Evolutionary conservation across 2,888 invertebrate species (phyloP).

Genomic region (Troides helena): DNA sequence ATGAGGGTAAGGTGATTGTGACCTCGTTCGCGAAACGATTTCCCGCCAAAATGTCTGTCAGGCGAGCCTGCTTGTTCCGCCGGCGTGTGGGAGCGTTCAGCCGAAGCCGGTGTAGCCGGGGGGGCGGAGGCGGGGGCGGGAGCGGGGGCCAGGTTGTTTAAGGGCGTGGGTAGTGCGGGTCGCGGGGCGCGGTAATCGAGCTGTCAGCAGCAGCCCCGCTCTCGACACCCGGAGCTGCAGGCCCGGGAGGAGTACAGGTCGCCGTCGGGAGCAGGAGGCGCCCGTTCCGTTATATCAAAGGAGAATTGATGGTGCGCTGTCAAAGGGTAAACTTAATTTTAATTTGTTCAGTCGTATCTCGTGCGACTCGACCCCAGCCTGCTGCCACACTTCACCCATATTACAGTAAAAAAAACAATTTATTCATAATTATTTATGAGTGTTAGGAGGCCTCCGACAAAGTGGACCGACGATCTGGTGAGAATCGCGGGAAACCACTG

Average conservation of each 20-base stretch:
- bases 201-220: slow-evolving; percentile 45
- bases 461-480: too few relatives aligned
- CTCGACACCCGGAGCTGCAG: slow-evolving; percentile 33
- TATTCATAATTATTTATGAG: too few relatives aligned
- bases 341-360: not conserved
- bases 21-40: slow-evolving; percentile 10
- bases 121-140: too few relatives aligned
- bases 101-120: too few relatives aligned
- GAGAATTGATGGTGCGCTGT: slow-evolving; percentile 18
- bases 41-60: slow-evolving; percentile 29
- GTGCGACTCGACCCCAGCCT: too few relatives aligned
- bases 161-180: slow-evolving; percentile 11
- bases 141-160: not conserved
- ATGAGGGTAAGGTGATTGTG: too few relatives aligned
- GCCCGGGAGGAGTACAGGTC: slow-evolving; percentile 37
- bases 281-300: slow-evolving; percentile 17
- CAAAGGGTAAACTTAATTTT: slow-evolving; percentile 15
- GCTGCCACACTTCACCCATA: too few relatives aligned
- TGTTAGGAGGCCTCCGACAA: too few relatives aligned
- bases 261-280: slow-evolving; percentile 17
- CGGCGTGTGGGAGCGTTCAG: too few relatives aligned
- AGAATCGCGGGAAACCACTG: too few relatives aligned
- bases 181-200: slow-evolving; percentile 47
- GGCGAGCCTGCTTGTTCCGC: not conserved
- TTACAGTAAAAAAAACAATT: too few relatives aligned